Percentiles rank a stretch among this genome's conserved stretches.
Evolutionary conservation across 2,888 invertebrate genomes (phyloP).

Genomic region (Drosophila siamana): DNA sequence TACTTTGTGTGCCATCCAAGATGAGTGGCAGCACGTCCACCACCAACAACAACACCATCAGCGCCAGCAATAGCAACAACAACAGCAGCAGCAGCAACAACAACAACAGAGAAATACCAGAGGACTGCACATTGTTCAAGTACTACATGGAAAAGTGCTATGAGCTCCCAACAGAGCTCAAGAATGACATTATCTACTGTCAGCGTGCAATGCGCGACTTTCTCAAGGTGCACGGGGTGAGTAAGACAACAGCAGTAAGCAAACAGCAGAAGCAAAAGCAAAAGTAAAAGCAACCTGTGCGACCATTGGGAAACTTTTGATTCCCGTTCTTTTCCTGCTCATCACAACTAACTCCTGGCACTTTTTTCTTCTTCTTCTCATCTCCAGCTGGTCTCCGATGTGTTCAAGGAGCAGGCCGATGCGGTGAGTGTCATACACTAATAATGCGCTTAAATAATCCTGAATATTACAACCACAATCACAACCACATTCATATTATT

Average conservation of each 20-base stretch:
- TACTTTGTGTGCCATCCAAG: conserved; percentile 23
- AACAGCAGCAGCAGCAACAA: conserved; percentile 16
- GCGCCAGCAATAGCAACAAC: conserved; percentile 2
- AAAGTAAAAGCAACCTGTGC: conserved; percentile 30
- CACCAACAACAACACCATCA: conserved; percentile 4
- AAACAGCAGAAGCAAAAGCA: conserved; percentile 2
- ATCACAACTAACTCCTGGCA: not conserved
- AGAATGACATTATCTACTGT: conserved; percentile 84
- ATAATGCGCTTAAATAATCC: not conserved
- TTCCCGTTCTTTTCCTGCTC: conserved; percentile 1
- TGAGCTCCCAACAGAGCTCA: conserved; percentile 81
- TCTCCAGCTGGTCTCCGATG: conserved; percentile 77
- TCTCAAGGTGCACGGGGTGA: conserved; percentile 84
- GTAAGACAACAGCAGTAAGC: conserved; percentile 42
- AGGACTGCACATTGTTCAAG: conserved; percentile 56
- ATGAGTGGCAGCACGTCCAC: conserved; percentile 42
- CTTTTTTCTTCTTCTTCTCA: not conserved
- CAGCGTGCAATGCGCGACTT: conserved; percentile 83
- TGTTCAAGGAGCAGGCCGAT: conserved; percentile 77
- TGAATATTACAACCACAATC: conserved; percentile 2
- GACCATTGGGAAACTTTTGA: conserved; percentile 33
- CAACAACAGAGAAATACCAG: conserved; percentile 24
- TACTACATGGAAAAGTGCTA: conserved; percentile 78
- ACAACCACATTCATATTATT: not conserved
- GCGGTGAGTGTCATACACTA: conserved; percentile 70